These are phyloP conservation scores for Nannospalax galili DNA, from an alignment of 2,113 vertebrate genomes.

Conservation along the genomic window DNA sequence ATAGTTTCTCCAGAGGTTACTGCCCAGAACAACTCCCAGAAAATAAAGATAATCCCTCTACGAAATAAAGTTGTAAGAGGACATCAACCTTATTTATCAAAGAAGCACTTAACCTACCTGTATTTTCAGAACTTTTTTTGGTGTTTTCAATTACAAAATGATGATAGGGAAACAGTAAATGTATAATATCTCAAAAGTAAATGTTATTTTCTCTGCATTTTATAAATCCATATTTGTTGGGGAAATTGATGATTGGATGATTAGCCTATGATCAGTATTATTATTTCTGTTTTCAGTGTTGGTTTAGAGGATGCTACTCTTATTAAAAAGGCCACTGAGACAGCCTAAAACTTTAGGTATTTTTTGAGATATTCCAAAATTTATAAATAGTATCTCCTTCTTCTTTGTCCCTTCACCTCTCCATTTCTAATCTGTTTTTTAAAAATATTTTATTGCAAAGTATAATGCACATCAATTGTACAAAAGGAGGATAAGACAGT, in stretches of 20 bases:
- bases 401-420: background rate
- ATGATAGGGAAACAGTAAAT: background rate
- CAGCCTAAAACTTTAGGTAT: background rate
- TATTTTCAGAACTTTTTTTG: background rate
- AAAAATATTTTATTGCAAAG: background rate
- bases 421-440: background rate
- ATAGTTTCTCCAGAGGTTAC: slow-evolving; percentile 41
- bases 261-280: background rate
- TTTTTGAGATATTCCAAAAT: background rate
- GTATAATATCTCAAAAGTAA: background rate
- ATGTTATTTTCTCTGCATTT: background rate
- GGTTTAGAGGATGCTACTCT: background rate
- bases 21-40: background rate
- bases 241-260: background rate
- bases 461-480: background rate
- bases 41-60: slow-evolving; percentile 31
- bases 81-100: background rate
- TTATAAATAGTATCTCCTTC: background rate
- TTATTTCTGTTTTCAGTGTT: slow-evolving; percentile 14
- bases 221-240: slow-evolving; percentile 1
- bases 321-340: background rate
- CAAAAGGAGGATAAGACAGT: slow-evolving; percentile 13
- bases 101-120: background rate
- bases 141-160: background rate
- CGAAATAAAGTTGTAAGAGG: background rate